Evolutionary conservation across 2,888 invertebrate genomes (phyloP).

Genomic region (Meghimatium bilineatum): DNA sequence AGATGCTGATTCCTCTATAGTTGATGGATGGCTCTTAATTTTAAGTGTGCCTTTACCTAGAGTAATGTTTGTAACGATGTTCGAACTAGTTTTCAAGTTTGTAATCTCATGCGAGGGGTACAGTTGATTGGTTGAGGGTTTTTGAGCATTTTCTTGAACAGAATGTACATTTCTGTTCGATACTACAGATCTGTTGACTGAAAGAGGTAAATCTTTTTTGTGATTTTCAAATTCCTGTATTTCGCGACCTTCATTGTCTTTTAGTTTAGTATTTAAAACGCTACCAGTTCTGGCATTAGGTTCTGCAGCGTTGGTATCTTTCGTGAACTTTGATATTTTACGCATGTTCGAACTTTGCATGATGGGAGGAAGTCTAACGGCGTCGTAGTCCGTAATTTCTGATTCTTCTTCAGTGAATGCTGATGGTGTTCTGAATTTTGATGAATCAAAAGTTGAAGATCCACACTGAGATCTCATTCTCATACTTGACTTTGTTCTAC

Average conservation of each 20-base stretch:
- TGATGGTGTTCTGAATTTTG: background rate
- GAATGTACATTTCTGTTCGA: background rate
- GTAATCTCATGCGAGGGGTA: too few relatives aligned
- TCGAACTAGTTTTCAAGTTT: background rate
- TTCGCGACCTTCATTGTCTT: background rate
- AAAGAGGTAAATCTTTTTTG: conserved; percentile 39
- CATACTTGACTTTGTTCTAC: background rate
- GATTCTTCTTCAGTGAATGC: conserved; percentile 9
- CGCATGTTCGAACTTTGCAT: conserved; percentile 5
- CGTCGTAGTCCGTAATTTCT: background rate
- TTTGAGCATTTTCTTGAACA: background rate
- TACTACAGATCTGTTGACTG: background rate
- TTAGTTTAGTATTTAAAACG: background rate
- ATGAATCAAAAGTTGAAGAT: background rate
- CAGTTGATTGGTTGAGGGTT: background rate
- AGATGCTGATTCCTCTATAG: conserved; percentile 33
- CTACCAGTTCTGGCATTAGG: background rate
- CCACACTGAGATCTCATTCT: conserved; percentile 14
- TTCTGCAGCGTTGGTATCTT: background rate
- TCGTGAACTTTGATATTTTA: background rate
- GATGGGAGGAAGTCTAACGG: conserved; percentile 34
- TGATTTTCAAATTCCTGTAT: conserved; percentile 1
- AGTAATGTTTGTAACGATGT: background rate
- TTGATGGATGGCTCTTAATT: conserved; percentile 12
- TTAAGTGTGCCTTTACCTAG: conserved; percentile 9